Conservation (phyloP, 2,113 vertebrate genomes). For the Myrmecobius fasciatus region DNA sequence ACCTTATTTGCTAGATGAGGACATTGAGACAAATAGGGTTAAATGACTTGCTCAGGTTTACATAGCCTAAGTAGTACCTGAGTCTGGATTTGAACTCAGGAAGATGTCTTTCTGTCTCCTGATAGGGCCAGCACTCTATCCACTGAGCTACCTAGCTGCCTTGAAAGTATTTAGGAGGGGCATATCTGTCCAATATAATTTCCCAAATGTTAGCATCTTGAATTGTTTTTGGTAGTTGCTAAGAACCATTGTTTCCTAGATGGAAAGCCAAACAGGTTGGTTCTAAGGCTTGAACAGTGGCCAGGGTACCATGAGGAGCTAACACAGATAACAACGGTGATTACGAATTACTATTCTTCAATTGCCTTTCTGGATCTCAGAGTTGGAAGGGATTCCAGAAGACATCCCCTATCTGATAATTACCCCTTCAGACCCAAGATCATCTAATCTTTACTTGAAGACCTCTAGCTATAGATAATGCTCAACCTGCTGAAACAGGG, state of each 20-base stretch:
- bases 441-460: not conserved
- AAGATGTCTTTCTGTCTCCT: too few species aligned
- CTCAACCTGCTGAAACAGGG: not conserved
- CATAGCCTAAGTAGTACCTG: not conserved
- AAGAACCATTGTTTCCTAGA: too few species aligned
- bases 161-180: conserved; percentile 37
- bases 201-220: not conserved
- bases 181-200: not conserved
- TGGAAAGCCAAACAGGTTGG: not conserved
- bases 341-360: not conserved
- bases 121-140: too few species aligned
- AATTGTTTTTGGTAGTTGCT: not conserved
- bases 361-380: not conserved
- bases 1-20: not conserved
- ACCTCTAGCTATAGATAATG: not conserved
- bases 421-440: not conserved
- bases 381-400: not conserved
- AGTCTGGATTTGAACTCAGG: not conserved
- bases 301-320: not conserved
- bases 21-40: not conserved
- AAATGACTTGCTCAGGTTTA: not conserved
- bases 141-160: not conserved
- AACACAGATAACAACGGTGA: not conserved
- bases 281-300: not conserved
- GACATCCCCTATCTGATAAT: not conserved